Evolutionary conservation across 2,797 vertebrate genomes (phyloP), one percentile per base, ranked within the genome.

Genomic region (Limnodromus scolopaceus): DNA sequence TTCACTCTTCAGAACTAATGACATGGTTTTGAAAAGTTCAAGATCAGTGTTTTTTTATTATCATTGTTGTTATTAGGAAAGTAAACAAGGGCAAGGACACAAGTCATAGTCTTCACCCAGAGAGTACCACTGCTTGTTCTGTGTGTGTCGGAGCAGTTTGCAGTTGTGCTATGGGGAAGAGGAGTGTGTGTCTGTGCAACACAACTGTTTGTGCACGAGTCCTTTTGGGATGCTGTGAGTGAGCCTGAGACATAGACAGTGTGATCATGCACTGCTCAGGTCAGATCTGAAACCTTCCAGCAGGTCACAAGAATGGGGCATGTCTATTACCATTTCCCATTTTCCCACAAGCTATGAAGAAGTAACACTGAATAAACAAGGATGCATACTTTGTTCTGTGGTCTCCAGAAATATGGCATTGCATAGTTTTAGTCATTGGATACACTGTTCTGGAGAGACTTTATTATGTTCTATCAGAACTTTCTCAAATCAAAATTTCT

Each of bases 361-460:
- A 45, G 25, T 58, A 25, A 55, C 17, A 16, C 6, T 24, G 58
- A 66, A 41, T 18, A 76, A 89, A 55, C 8, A 41, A 58, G 55
- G 36, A 14, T 30, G 13, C 0, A 0, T 34, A 13, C 58, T 88
- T 78, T 69, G 11, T 57, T 55, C 65, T 4, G 2, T 30, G 12
- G 6, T 65, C 6, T 69, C 54, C 55, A 76, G 24, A 91, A 79
- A 65, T n/a, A 34, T 0, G 6, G 2, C 1, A 0, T 58, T 72
- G 28, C 46, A 4, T 54, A 30, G 12, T 36, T 93, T 69, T 65
- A 65, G 20, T 49, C 27, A 28, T 8, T n/a, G 24, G 68, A 79
- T 46, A 54, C 10, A 7, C 25, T 39, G 11, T 28, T 63, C 20
- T 49, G 48, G 20, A 77, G 54, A 60, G 16, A 63, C 77, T 74